These are phyloP conservation scores for Erebia ligea DNA, from an alignment of 2,888 invertebrate species.

Conservation along the genomic window DNA sequence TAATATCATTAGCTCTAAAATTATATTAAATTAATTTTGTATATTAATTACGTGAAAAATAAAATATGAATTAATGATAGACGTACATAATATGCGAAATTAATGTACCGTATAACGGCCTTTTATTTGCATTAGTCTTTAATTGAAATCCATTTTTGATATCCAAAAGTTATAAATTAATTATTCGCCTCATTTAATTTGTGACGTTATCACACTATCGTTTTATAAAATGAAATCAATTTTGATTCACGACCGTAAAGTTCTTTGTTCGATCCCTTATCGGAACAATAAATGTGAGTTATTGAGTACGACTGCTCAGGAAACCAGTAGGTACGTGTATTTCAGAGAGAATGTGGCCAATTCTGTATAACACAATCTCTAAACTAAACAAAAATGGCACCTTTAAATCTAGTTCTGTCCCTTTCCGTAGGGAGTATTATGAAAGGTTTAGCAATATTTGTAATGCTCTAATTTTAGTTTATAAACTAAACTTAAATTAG, in stretches of 20 bases:
- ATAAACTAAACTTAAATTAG: too few relatives aligned
- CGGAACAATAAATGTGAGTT: conserved; percentile 78
- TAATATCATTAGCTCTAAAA: neutral
- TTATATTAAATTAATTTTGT: neutral
- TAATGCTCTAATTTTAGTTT: too few relatives aligned
- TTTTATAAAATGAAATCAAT: conserved; percentile 41
- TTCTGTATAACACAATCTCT: too few relatives aligned
- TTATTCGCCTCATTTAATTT: conserved; percentile 41
- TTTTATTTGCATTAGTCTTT: conserved; percentile 18
- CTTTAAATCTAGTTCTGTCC: too few relatives aligned
- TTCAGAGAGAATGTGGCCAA: conserved; percentile 78
- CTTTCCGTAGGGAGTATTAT: too few relatives aligned
- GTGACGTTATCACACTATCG: conserved; percentile 29
- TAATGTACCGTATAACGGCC: conserved; percentile 18
- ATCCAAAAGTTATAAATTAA: conserved; percentile 41
- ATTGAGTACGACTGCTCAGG: conserved; percentile 67
- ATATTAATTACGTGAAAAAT: conserved; percentile 4
- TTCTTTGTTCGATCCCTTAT: conserved; percentile 74
- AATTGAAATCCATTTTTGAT: conserved; percentile 24
- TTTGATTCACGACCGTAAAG: conserved; percentile 66
- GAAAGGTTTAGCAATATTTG: too few relatives aligned
- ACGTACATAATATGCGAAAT: conserved; percentile 18
- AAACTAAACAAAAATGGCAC: too few relatives aligned
- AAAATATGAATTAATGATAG: conserved; percentile 3
- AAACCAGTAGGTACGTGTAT: conserved; percentile 54